Evolutionary conservation across 2,797 vertebrate species (phyloP).

Genomic region (Ambastaia sidthimunki): DNA sequence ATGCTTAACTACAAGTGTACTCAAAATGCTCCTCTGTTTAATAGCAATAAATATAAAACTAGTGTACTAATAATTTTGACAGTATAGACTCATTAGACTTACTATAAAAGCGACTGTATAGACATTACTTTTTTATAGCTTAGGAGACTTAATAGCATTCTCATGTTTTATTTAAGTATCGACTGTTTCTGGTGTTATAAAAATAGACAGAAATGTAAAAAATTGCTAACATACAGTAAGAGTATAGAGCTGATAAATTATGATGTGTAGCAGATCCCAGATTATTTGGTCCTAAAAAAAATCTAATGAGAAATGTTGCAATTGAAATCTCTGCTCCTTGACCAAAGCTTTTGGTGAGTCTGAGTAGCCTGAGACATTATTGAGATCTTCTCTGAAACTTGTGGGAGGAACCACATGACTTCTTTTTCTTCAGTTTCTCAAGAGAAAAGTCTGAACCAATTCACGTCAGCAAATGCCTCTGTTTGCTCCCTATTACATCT

Average conservation of each 20-base stretch:
- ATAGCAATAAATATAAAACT: constrained; percentile 4
- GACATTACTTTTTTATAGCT: background rate
- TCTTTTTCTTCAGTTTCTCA: background rate
- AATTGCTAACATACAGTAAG: background rate
- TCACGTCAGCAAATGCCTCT: background rate
- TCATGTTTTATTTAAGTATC: background rate
- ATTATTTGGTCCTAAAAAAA: background rate
- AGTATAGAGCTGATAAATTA: background rate
- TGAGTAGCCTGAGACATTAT: background rate
- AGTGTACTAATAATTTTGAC: background rate
- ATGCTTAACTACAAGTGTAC: background rate
- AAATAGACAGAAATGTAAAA: background rate
- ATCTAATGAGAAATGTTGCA: background rate
- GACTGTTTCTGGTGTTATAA: background rate
- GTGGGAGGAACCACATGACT: background rate
- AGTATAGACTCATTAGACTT: background rate
- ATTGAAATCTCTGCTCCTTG: background rate
- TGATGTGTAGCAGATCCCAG: background rate
- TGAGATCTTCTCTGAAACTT: too few species aligned
- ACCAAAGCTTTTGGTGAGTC: background rate
- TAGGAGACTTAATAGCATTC: background rate
- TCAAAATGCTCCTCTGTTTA: constrained; percentile 13
- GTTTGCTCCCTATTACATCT: background rate
- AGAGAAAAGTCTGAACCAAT: background rate
- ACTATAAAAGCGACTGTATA: too few species aligned